Percentiles rank a stretch among this genome's conserved stretches.
Conservation (phyloP, 92 coral and sea anemone genomes). For the Paramuricea clavata region DNA sequence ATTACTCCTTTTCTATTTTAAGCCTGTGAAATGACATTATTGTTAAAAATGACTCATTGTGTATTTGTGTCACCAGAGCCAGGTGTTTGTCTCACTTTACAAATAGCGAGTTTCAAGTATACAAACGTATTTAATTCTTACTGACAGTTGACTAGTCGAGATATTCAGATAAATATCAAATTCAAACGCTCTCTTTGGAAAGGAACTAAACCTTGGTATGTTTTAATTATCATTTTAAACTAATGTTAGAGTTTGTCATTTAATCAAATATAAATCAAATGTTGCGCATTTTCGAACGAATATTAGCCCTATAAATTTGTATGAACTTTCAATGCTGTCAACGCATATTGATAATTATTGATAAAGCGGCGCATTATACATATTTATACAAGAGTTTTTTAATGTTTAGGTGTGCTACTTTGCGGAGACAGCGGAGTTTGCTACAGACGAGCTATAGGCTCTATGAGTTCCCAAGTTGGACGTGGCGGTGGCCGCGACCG, state of each 20-base stretch:
- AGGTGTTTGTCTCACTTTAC: constrained; percentile 13
- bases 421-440: neutral
- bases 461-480: neutral
- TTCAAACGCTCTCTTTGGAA: constrained; percentile 11
- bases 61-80: constrained; percentile 19
- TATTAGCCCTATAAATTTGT: neutral
- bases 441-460: neutral
- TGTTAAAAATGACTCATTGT: constrained; percentile 9
- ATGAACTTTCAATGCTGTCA: neutral
- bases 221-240: neutral
- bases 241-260: neutral
- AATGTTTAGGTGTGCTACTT: constrained; percentile 8
- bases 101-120: neutral
- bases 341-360: neutral
- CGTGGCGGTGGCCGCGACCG: constrained; percentile 19
- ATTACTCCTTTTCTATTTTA: neutral
- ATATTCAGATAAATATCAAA: constrained; percentile 4
- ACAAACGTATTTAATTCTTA: too few species aligned
- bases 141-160: constrained; percentile 3
- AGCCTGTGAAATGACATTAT: neutral
- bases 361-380: constrained; percentile 11
- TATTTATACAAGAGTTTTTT: constrained; percentile 7
- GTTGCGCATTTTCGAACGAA: constrained; percentile 15
- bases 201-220: constrained; percentile 22
- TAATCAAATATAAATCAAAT: neutral